These are phyloP conservation scores for Glaucidium brasilianum DNA, from an alignment of 2,113 vertebrate genomes.

Conservation along the genomic window DNA sequence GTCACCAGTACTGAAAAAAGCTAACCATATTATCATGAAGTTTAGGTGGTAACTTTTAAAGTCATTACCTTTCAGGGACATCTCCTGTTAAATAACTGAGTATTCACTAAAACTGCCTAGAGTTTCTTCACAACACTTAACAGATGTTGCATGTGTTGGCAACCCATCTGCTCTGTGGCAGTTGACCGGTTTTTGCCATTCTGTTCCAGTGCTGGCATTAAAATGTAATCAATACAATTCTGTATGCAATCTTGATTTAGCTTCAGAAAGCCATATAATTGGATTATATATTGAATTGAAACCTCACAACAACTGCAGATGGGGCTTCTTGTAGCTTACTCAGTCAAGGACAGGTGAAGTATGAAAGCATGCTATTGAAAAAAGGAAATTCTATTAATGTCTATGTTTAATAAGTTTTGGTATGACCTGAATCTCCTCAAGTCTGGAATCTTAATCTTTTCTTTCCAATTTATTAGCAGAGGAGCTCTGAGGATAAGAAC, in stretches of 20 bases:
- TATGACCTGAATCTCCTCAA: not conserved
- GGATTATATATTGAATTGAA: conserved; percentile 23
- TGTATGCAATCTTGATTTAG: not conserved
- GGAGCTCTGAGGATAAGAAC: not conserved
- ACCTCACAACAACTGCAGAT: not conserved
- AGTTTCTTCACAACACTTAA: not conserved
- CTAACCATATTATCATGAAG: not conserved
- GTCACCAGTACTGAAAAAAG: not conserved
- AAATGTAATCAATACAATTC: conserved; percentile 8
- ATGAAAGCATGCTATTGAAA: not conserved
- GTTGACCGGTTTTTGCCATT: not conserved
- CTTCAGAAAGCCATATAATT: conserved; percentile 26
- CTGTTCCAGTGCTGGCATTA: not conserved
- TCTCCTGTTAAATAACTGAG: not conserved
- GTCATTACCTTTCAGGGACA: not conserved
- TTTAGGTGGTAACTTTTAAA: not conserved
- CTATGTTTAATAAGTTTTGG: not conserved
- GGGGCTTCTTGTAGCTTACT: not conserved
- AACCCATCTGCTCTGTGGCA: not conserved
- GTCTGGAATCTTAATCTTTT: not conserved
- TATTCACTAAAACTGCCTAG: not conserved
- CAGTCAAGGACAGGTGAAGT: conserved; percentile 23
- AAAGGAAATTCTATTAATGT: not conserved
- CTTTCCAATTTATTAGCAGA: not conserved
- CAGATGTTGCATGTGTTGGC: accelerated